A percentile compares a stretch with the other conserved stretches of the same genome.
These are phyloP conservation scores for Aleiodes alternator DNA, from an alignment of 2,888 invertebrate species.

Conservation along the genomic window DNA sequence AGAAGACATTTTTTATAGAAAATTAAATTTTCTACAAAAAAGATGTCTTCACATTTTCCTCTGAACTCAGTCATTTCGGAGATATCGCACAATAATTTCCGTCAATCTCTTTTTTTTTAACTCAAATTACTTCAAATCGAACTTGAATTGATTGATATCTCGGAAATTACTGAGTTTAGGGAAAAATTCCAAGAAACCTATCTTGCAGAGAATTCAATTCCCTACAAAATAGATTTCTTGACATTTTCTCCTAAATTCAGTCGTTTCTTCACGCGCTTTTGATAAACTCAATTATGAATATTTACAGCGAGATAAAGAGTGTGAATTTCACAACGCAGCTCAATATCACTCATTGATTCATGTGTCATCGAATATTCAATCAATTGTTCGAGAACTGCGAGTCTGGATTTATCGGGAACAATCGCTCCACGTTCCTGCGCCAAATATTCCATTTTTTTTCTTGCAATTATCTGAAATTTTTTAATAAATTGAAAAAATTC, in stretches of 20 bases:
- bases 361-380: slow-evolving; percentile 39
- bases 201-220: no score
- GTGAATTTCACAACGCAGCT: slow-evolving; percentile 57
- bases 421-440: slow-evolving; percentile 37
- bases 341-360: slow-evolving; percentile 46
- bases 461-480: slow-evolving; percentile 15
- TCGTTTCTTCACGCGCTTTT: not conserved
- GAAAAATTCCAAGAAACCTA: no score
- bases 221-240: no score
- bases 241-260: no score
- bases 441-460: slow-evolving; percentile 38
- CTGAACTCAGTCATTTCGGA: no score
- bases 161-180: no score
- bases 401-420: not conserved
- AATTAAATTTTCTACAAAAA: no score
- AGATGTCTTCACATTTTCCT: no score
- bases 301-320: slow-evolving; percentile 70
- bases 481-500: not conserved
- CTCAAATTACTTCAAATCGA: no score
- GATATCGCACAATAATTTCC: no score
- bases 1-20: not conserved
- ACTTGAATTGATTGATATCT: no score
- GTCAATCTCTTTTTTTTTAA: no score
- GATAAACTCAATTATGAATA: not conserved
- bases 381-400: slow-evolving; percentile 52